Evolutionary conservation across 1,140 invertebrate genomes (phyloP).

Genomic region (Periplaneta americana): DNA sequence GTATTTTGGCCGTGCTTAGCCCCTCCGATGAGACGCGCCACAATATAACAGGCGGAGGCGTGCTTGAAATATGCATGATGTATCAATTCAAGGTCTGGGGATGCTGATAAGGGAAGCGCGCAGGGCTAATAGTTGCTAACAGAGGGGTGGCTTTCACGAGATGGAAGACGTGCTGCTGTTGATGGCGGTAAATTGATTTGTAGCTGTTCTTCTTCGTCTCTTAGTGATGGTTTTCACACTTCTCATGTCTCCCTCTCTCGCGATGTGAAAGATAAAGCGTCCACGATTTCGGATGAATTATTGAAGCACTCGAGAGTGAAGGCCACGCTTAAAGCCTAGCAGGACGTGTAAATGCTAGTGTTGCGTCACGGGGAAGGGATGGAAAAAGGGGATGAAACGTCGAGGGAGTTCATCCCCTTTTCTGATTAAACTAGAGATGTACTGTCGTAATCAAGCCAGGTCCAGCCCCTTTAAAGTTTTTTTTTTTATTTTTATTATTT

Average conservation of each 20-base stretch:
- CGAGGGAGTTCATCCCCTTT: neutral
- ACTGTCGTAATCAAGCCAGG: neutral
- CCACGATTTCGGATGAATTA: neutral
- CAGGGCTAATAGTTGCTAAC: neutral
- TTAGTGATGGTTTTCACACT: too few relatives aligned
- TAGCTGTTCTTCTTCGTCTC: neutral
- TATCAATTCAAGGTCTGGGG: neutral
- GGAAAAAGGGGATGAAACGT: neutral
- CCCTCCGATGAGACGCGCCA: neutral
- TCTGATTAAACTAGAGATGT: neutral
- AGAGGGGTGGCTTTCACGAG: neutral
- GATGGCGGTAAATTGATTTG: neutral
- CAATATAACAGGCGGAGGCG: neutral
- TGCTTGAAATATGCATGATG: neutral
- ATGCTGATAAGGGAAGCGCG: neutral
- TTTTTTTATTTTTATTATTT: too few relatives aligned
- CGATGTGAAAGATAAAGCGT: neutral
- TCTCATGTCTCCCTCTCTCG: neutral
- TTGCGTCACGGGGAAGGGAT: neutral
- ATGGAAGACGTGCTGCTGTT: neutral
- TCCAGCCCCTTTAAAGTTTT: neutral
- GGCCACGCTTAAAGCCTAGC: neutral
- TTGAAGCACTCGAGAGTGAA: neutral
- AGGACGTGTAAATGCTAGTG: neutral
- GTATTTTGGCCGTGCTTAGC: neutral